Evolutionary conservation across 2,888 invertebrate genomes (phyloP), one percentile per base, ranked within the genome.

Genomic region (Smittia aterrima): DNA sequence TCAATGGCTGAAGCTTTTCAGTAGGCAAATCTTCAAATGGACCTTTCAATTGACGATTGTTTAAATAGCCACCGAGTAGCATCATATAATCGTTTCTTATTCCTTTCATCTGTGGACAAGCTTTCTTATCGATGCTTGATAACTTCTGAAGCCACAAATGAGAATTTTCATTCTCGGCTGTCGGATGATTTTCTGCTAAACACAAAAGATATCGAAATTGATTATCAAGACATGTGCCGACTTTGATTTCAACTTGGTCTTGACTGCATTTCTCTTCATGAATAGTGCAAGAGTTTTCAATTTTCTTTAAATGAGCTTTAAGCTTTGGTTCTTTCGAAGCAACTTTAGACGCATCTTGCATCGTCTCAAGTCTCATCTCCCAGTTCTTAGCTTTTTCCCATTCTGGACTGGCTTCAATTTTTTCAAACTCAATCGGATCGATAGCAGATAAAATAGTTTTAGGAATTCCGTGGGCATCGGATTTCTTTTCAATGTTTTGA

Each of bases 61-160:
- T 41, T 27, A 75, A 77, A 76, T 78, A 84, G 82, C 84, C 84
- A 75, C 85, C 77, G 1, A 86, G 78, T 1, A 84, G 83, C 80
- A 84, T 84, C 76, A 85, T 84, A 77, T 86, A 86, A 77, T 86
- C 85, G 77, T 86, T 86, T 41, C 86, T 79, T n/a, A 85, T 80
- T 1, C 83, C 84, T 77, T 84, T 84, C 85, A 86, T 85, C 66
- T 81, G 81, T 0, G 83, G 81, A 77, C 86, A 86, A 1, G 80
- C 77, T 1, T 78, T 78, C 13, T 81, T 81, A 20, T 81, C 79
- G 22, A 85, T 80, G 2, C 83, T 82, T 66, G 85, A 85, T 7
- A 86, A 78, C 9, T 82, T 81, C 77, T 85, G 85, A 32, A 85
- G 78, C 86, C 86, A 86, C 1, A 82, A 79, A 18, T 20, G 18